phyloP scores from a whole-genome alignment of 2,113 vertebrate species.

The Aspiorhynchus laticeps region DNA sequence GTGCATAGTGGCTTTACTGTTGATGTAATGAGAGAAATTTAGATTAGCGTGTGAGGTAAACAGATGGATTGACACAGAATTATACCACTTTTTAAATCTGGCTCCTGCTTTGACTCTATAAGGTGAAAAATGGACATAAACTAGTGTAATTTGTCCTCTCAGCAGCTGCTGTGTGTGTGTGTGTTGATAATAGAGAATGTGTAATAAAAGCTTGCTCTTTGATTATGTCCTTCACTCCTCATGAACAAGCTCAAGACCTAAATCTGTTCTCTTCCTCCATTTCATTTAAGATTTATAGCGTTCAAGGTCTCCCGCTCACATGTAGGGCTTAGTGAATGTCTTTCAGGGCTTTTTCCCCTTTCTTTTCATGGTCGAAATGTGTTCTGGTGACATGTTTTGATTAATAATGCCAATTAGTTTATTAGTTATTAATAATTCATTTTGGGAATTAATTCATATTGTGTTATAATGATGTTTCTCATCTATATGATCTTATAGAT shows the following conservation, averaged over 20 bases:
- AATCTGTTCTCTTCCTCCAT: slow-evolving; percentile 73
- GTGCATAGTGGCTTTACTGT: neutral
- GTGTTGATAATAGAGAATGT: slow-evolving; percentile 76
- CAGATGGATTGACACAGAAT: neutral
- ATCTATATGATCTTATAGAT: neutral
- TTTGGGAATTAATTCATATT: neutral
- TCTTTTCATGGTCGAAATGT: neutral
- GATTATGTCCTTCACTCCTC: slow-evolving; percentile 67
- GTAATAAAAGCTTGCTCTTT: slow-evolving; percentile 76
- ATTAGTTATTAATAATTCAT: neutral
- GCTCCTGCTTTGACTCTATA: neutral
- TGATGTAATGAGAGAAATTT: neutral
- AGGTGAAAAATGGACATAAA: slow-evolving; percentile 1
- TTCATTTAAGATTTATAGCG: slow-evolving; percentile 82
- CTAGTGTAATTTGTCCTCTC: neutral
- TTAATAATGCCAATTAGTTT: neutral
- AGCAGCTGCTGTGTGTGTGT: neutral
- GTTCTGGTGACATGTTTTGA: neutral
- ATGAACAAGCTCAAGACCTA: slow-evolving; percentile 60
- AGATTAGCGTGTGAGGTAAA: neutral
- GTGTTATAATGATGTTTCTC: neutral
- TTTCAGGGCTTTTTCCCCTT: slow-evolving; percentile 57
- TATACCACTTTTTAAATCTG: neutral
- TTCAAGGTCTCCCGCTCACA: slow-evolving; percentile 76
- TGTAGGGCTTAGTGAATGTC: slow-evolving; percentile 68